Percentiles rank a stretch among this genome's conserved stretches.
Conservation (phyloP, 2,888 invertebrate species). For the Plebejus anna region DNA sequence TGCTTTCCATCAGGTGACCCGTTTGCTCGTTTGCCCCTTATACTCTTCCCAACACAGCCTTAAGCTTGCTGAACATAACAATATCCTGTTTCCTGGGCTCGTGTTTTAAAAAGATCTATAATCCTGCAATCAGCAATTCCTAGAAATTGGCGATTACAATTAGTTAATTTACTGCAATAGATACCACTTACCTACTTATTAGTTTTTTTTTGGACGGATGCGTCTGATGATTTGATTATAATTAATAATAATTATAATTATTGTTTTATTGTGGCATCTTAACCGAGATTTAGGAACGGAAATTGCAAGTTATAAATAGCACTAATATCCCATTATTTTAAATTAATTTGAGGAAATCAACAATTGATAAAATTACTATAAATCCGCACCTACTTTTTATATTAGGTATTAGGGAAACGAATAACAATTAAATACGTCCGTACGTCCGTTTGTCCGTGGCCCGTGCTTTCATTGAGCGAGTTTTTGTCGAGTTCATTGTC, state of each 20-base stretch:
- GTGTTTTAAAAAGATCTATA: no score
- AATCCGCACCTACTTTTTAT: neutral
- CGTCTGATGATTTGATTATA: neutral
- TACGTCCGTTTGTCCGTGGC: conserved; percentile 10
- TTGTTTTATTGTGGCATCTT: neutral
- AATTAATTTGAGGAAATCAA: neutral
- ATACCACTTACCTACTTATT: neutral
- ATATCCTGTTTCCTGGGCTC: no score
- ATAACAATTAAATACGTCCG: neutral
- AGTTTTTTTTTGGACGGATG: neutral
- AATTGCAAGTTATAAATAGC: neutral
- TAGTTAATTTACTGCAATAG: neutral
- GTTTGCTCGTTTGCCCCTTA: no score
- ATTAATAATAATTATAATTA: neutral
- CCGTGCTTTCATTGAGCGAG: neutral
- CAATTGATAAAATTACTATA: neutral
- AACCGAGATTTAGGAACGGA: neutral
- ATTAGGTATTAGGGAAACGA: neutral
- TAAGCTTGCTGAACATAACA: no score
- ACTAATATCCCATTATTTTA: neutral
- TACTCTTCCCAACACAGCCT: no score
- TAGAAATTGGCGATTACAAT: neutral
- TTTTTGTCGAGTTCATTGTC: conserved; percentile 30
- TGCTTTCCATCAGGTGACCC: no score
- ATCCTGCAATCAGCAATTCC: neutral